Evolutionary conservation across 2,888 invertebrate species (phyloP).

Genomic region (Galerucella nymphaeae): DNA sequence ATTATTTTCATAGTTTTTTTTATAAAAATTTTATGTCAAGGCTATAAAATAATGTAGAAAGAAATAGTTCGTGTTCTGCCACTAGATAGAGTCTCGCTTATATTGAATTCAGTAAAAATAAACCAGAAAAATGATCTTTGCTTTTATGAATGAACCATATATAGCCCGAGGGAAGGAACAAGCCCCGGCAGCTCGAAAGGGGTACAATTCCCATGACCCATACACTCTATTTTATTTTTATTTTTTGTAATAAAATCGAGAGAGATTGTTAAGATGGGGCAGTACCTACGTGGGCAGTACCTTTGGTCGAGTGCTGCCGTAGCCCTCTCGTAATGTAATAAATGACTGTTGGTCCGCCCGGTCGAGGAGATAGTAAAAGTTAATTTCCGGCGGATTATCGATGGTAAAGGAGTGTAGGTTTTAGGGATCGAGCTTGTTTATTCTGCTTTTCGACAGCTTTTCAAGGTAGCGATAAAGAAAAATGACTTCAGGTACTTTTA

Average conservation of each 20-base stretch:
- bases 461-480: too few species aligned
- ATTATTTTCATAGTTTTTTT: too few species aligned
- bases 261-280: slow-evolving; percentile 18
- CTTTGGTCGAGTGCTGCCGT: slow-evolving; percentile 37
- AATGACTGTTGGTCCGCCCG: slow-evolving; percentile 50
- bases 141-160: slow-evolving; percentile 22
- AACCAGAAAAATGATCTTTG: slow-evolving; percentile 12
- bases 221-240: not conserved
- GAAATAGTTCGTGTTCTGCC: too few species aligned
- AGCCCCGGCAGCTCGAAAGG: slow-evolving; percentile 22
- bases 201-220: slow-evolving; percentile 33
- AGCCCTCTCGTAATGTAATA: slow-evolving; percentile 46
- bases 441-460: too few species aligned
- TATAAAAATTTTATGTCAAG: too few species aligned
- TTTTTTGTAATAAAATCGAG: slow-evolving; percentile 27
- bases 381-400: slow-evolving; percentile 54
- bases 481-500: too few species aligned
- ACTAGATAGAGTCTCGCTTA: too few species aligned
- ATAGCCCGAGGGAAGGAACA: not conserved
- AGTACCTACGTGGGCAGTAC: slow-evolving; percentile 41
- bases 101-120: slow-evolving; percentile 7
- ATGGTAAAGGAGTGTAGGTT: slow-evolving; percentile 32
- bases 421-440: not conserved
- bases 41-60: too few species aligned
- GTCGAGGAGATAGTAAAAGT: slow-evolving; percentile 55